Conservation (phyloP, 1,140 invertebrate genomes). For the Eulimnadia texana region DNA sequence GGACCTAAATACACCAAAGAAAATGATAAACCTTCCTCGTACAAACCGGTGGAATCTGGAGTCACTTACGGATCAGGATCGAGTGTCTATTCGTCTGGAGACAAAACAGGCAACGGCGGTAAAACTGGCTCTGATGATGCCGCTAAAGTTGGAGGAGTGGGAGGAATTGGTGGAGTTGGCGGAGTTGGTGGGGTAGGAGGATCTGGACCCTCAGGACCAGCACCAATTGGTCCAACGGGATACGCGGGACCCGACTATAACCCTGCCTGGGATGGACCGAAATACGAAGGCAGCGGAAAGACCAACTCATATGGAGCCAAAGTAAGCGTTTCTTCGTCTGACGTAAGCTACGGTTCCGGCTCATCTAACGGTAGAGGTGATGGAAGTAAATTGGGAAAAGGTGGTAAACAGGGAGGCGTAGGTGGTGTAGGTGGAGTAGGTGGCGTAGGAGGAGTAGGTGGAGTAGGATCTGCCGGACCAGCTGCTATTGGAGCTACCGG, state of each 20-base stretch:
- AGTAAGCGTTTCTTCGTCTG: background rate
- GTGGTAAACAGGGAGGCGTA: constrained; percentile 3
- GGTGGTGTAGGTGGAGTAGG: constrained; percentile 1
- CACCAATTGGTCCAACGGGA: background rate
- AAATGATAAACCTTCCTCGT: no score
- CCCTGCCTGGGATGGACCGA: background rate
- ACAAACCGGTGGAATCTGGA: no score
- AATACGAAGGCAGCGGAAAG: background rate
- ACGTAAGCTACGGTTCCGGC: background rate
- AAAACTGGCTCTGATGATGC: no score
- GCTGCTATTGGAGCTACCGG: constrained; percentile 1
- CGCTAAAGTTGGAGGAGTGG: constrained; percentile 2
- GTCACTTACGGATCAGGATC: no score
- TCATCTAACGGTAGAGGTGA: background rate
- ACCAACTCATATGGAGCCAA: background rate
- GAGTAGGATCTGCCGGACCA: background rate
- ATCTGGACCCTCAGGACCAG: constrained; percentile 7
- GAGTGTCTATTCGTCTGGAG: no score
- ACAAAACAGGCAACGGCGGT: no score
- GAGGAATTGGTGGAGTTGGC: constrained; percentile 13
- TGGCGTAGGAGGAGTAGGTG: constrained; percentile 3
- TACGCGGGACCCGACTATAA: constrained; percentile 8
- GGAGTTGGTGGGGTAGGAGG: constrained; percentile 5
- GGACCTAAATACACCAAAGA: no score
- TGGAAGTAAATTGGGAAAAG: constrained; percentile 1